Conservation (phyloP, 2,113 vertebrate genomes). For the Pelvicachromis taeniatus region DNA sequence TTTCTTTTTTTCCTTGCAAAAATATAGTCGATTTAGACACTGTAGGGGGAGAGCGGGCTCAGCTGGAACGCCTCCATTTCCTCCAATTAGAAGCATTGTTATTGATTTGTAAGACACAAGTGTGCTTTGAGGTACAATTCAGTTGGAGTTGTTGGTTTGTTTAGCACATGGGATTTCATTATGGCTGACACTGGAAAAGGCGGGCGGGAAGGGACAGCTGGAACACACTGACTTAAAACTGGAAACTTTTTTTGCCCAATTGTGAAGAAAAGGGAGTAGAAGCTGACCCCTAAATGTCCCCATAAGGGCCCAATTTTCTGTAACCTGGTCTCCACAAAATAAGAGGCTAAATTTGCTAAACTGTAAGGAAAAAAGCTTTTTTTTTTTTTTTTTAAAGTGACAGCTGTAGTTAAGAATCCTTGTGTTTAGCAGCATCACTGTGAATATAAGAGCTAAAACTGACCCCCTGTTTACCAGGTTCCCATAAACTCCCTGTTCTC, state of each 20-base stretch:
- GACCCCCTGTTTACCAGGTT: background rate
- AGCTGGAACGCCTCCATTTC: background rate
- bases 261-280: background rate
- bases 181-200: background rate
- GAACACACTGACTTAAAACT: background rate
- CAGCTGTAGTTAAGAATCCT: background rate
- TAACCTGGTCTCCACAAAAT: background rate
- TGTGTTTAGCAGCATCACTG: background rate
- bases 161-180: background rate
- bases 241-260: background rate
- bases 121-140: slow-evolving; percentile 13
- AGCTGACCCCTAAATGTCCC: background rate
- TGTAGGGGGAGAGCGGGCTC: slow-evolving; percentile 29
- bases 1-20: slow-evolving; percentile 72
- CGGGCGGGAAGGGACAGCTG: background rate
- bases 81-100: background rate
- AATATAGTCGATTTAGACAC: slow-evolving; percentile 79
- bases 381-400: background rate
- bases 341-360: background rate
- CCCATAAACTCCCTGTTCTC: background rate
- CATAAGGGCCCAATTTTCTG: background rate
- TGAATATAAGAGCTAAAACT: background rate
- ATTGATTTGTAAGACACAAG: background rate
- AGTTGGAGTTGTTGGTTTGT: background rate
- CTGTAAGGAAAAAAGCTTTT: background rate